Evolutionary conservation across 2,888 invertebrate genomes (phyloP).

Genomic region (Phalera bucephala): DNA sequence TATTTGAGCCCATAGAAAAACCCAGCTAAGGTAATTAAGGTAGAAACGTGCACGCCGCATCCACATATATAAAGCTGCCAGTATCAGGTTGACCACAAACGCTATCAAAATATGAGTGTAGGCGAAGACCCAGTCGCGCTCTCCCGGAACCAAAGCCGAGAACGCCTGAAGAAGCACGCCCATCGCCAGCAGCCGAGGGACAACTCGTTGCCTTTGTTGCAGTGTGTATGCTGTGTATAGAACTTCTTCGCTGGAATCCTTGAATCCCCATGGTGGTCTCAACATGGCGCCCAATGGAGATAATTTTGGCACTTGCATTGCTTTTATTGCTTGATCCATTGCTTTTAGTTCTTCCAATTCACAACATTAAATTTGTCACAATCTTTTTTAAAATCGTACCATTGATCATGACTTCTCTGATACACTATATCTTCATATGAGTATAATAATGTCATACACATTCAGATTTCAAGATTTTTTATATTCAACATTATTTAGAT

Average conservation of each 20-base stretch:
- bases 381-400: not conserved
- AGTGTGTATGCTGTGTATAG: conserved; percentile 66
- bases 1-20: conserved; percentile 77
- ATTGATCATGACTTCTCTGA: too few species aligned
- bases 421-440: too few species aligned
- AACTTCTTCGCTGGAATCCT: conserved; percentile 62
- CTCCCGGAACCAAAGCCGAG: conserved; percentile 65
- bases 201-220: conserved; percentile 64
- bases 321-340: conserved; percentile 52
- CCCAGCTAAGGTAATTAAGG: conserved; percentile 86
- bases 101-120: conserved; percentile 51
- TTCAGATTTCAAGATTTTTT: too few species aligned
- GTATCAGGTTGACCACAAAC: conserved; percentile 44
- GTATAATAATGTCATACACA: too few species aligned
- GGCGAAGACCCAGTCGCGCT: conserved; percentile 55
- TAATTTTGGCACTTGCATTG: conserved; percentile 40
- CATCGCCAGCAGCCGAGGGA: conserved; percentile 60
- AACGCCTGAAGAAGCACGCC: conserved; percentile 64
- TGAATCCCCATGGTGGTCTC: conserved; percentile 67
- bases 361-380: not conserved
- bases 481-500: too few species aligned
- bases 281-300: not conserved
- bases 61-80: conserved; percentile 49
- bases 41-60: conserved; percentile 66
- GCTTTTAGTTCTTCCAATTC: conserved; percentile 21